Conservation (phyloP, 2,797 vertebrate species). For the Hippopotamyrus pictus region DNA sequence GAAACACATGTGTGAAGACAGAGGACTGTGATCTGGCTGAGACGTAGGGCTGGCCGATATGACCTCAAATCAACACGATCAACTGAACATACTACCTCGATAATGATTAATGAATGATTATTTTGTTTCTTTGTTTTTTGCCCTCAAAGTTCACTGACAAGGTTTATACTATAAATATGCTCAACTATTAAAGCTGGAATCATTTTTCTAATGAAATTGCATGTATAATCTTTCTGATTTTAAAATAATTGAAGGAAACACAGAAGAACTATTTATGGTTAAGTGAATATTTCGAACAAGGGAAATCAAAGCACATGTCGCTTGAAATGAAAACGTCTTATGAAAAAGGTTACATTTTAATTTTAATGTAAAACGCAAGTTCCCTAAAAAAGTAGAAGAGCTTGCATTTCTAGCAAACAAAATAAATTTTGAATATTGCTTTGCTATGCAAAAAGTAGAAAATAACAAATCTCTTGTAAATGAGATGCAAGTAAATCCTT, state of each 20-base stretch:
- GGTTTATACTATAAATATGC: background rate
- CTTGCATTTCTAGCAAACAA: background rate
- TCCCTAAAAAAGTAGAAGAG: background rate
- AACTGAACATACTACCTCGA: background rate
- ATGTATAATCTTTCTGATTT: background rate
- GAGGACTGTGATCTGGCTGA: conserved; percentile 54
- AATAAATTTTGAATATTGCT: background rate
- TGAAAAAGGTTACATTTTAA: too few species aligned
- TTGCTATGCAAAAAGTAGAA: background rate
- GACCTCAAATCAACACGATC: background rate
- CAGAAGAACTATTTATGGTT: too few species aligned
- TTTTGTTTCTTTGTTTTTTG: background rate
- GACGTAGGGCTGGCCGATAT: background rate
- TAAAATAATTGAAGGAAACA: background rate
- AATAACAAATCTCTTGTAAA: background rate
- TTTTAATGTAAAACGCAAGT: background rate
- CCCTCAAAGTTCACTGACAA: background rate
- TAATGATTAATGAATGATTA: background rate
- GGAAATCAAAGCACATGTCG: too few species aligned
- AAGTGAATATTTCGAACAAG: background rate
- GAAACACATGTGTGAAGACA: conserved; percentile 62
- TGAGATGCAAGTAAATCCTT: background rate
- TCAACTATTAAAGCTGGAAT: background rate
- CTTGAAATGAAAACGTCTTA: too few species aligned
- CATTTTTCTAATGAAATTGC: background rate